Base-by-base conservation (phyloP, 2,113 vertebrate species). In the Myxocyprinus asiaticus region DNA sequence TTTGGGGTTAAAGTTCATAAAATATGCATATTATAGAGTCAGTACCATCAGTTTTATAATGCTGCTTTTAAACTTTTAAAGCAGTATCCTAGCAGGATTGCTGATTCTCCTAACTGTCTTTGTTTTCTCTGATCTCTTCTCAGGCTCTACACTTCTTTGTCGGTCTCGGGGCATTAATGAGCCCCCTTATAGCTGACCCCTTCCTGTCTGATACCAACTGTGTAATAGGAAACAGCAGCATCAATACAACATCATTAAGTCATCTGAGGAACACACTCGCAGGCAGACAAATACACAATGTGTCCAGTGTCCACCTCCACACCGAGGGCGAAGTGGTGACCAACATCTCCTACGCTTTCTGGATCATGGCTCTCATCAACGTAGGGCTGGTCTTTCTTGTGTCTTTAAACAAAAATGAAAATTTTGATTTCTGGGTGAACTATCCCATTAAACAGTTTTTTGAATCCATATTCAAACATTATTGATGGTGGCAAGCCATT, bases 301-400 rank as follows among this genome's bases (percentile, higher is more conserved):
- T 93, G 69, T 94, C 95, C 0, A 85, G 87, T 4, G 90, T 94
- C 2, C 89, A 84, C 61, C 88, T 94, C 43, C 87, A 92, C 7
- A 91, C 90, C 0, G 86, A 95, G 7, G 94, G 93, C 0, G 22
- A 89, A 56, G 85, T 93, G 42, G 88, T 93, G 76, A 96, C 94
- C 0, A 92, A 85, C 0, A 94, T 98, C 53, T 95, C 95, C 22
- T 98, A 96, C 0, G 97, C 97, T 76, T 99, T 99, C 92, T 99
- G 97, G 97, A 98, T 98, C 91, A 99, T 99, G 95, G 96, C 96
- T 59, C 85, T 97, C 55, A 97, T 98, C 90, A 99, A 98, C 0
- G 97, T 99, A 77, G 98, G 96, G 86, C 10, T 1, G 4, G 22
- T 12, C 6, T 8, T 4, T 67, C 9, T 77, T 33, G 22, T 33